Percentiles rank a stretch among this genome's conserved stretches.
phyloP scores from a whole-genome alignment of 2,797 vertebrate species.

The Gila robusta region DNA sequence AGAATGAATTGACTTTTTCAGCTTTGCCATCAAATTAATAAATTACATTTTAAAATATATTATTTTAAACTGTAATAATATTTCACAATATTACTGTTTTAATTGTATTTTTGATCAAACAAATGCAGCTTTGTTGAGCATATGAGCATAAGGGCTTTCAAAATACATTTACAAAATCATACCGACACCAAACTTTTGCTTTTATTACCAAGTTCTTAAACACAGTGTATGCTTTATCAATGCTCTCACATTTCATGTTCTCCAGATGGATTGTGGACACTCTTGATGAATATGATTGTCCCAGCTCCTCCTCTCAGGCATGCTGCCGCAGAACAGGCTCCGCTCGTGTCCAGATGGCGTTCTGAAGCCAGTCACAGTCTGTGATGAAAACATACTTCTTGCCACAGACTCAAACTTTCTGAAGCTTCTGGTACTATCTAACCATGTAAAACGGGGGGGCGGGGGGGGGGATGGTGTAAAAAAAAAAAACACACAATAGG shows the following conservation, averaged over 20 bases:
- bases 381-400: slow-evolving; percentile 82
- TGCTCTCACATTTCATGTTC: slow-evolving; percentile 73
- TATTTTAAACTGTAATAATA: background rate
- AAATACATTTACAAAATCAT: background rate
- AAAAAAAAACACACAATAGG: background rate
- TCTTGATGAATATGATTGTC: slow-evolving; percentile 74
- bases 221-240: slow-evolving; percentile 70
- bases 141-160: background rate
- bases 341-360: slow-evolving; percentile 76
- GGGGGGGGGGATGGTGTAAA: too few relatives aligned
- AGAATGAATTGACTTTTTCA: too few relatives aligned
- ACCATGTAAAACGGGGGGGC: slow-evolving; percentile 71
- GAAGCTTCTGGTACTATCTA: slow-evolving; percentile 76
- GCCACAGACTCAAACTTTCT: slow-evolving; percentile 72
- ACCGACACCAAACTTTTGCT: slow-evolving; percentile 6
- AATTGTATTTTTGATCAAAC: background rate
- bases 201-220: slow-evolving; percentile 75
- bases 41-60: background rate
- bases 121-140: background rate
- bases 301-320: slow-evolving; percentile 81
- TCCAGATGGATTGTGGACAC: slow-evolving; percentile 74
- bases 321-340: slow-evolving; percentile 77
- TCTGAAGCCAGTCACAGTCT: slow-evolving; percentile 80
- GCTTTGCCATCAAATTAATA: background rate
- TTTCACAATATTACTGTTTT: background rate